Base-by-base conservation (phyloP, 2,888 invertebrate species). In the Onthophagus sagittarius region DNA sequence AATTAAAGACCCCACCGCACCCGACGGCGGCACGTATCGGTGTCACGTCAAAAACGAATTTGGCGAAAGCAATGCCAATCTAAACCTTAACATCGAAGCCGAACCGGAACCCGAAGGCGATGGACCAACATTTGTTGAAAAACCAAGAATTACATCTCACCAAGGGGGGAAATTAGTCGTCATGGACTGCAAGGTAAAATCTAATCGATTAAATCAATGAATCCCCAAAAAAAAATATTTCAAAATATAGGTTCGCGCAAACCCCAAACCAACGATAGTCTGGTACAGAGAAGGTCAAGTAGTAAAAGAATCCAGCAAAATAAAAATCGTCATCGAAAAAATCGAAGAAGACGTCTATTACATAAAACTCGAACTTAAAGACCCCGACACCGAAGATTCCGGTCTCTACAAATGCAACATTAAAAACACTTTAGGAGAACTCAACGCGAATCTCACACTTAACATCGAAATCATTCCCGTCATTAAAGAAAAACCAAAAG, bases 341-440 rank as follows among this genome's bases (percentile, higher is more conserved):
- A 86, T 91, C 81, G 92, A 94, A 83, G 93, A 93, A 77, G 94
- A 94, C 81, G 89, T 95, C 78, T 97, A 95, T 86, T 93, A 94
- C 80, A 94, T 97, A 75, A 92, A 94, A 84, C 86, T 97, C 79
- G 95, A 95, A 86, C 88, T 97, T 63, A 90, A 91, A 81, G 96
- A 97, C 87, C 97, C 98, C 77, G 95, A 95, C 82, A 90, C 96
- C 77, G 95, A 95, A 82, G 99, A 99, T 88, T 98, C 98, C 80
- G 99, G 99, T 79, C 89, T 98, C 77, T 99, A 99, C 88, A 98
- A 98, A 86, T 98, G 99, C 86, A 97, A 97, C 83, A 96, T 98
- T 82, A 97, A 97, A 86, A 99, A 98, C 87, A 91, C 92, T 82
- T 91, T 95, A 83, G 99, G 99, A 80, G 98, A 99, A 89, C 91